Conservation (phyloP, 1,140 invertebrate genomes). For the Homarus americanus region DNA sequence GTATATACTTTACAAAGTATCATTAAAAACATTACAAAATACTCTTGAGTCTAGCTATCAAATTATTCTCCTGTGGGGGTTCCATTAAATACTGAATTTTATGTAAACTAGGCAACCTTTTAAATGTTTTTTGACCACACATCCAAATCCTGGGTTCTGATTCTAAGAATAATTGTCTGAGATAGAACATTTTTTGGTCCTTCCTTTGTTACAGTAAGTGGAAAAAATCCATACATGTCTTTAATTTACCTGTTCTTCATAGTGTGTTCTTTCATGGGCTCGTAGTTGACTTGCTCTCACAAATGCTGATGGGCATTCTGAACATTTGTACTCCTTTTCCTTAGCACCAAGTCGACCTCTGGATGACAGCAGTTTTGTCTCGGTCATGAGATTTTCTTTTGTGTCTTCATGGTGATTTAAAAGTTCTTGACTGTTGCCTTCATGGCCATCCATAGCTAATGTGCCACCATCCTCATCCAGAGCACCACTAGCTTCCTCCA, state of each 20-base stretch:
- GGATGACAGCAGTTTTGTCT: background rate
- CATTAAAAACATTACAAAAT: no score
- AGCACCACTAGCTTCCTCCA: slow-evolving; percentile 16
- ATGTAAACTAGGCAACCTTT: no score
- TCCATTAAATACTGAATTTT: no score
- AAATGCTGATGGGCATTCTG: slow-evolving; percentile 40
- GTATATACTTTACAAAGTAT: no score
- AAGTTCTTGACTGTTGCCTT: background rate
- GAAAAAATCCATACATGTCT: no score
- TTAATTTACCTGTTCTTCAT: slow-evolving; percentile 52
- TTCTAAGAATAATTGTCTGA: no score
- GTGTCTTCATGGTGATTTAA: slow-evolving; percentile 28
- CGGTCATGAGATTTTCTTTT: slow-evolving; percentile 36
- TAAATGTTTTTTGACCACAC: no score
- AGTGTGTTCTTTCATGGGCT: slow-evolving; percentile 60
- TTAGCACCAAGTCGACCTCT: background rate
- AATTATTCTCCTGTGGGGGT: no score
- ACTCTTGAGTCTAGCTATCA: no score
- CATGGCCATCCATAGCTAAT: background rate
- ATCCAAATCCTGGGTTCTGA: no score
- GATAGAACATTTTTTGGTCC: no score
- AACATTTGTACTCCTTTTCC: slow-evolving; percentile 52
- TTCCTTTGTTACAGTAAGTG: no score
- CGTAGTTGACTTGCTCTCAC: slow-evolving; percentile 54
- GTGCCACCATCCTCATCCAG: slow-evolving; percentile 7